phyloP scores from a whole-genome alignment of 2,113 vertebrate genomes.

The Trichomycterus rosablanca region DNA sequence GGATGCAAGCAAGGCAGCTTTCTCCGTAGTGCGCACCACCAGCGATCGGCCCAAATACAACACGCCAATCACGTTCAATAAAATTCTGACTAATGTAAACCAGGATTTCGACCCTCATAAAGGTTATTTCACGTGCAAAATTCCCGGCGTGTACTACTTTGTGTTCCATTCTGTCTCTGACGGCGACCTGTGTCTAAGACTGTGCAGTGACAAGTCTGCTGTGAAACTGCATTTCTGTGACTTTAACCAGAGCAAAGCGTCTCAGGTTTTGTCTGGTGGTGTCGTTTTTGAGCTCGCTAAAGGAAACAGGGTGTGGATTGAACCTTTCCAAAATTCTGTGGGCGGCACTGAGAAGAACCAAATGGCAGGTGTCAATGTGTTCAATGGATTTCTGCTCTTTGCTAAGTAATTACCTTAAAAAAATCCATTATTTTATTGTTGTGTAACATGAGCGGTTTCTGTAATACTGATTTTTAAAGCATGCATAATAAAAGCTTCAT shows the following conservation, averaged over 20 bases:
- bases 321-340: not conserved
- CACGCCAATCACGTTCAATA: slow-evolving; percentile 56
- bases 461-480: no score
- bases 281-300: slow-evolving; percentile 54
- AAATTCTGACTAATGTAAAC: slow-evolving; percentile 62
- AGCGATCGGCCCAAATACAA: not conserved
- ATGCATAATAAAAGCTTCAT: no score
- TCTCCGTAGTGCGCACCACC: slow-evolving; percentile 57
- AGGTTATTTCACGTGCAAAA: slow-evolving; percentile 61
- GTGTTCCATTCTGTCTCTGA: slow-evolving; percentile 70
- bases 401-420: no score
- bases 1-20: slow-evolving; percentile 57
- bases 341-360: slow-evolving; percentile 18
- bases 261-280: slow-evolving; percentile 75
- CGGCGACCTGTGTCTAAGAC: slow-evolving; percentile 65
- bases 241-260: slow-evolving; percentile 33
- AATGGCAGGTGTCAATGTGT: slow-evolving; percentile 41
- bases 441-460: not conserved
- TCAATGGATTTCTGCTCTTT: slow-evolving; percentile 79
- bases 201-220: not conserved
- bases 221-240: slow-evolving; percentile 68
- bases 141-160: slow-evolving; percentile 75
- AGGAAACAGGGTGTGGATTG: slow-evolving; percentile 61
- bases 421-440: no score
- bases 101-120: slow-evolving; percentile 46